Evolutionary conservation across 37 sponge, comb jelly and placozoan genomes (phyloP).

Genomic region (Oscarella lobularis): DNA sequence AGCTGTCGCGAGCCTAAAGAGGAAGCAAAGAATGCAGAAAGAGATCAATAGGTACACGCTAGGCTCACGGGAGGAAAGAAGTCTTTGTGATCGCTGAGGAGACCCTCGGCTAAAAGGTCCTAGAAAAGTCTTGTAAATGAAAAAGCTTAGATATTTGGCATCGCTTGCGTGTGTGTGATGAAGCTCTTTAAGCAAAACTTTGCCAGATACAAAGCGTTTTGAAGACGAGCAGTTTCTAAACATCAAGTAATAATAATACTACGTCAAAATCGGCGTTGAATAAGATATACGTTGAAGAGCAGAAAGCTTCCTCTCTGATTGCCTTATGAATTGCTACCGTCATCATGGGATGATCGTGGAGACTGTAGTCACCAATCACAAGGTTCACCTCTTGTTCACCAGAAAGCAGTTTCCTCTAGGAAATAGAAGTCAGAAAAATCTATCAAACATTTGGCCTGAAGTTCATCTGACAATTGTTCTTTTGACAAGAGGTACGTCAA

Average conservation of each 20-base stretch:
- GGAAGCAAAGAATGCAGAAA: no score
- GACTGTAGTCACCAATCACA: not conserved
- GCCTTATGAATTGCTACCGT: not conserved
- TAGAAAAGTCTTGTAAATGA: not conserved
- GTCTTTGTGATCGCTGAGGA: not conserved
- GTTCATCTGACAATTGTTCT: not conserved
- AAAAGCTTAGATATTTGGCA: not conserved
- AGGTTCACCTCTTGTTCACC: not conserved
- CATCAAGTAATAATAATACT: no score
- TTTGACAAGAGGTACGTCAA: not conserved
- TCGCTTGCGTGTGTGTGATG: not conserved
- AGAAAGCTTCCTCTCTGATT: no score
- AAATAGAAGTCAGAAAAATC: not conserved
- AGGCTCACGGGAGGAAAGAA: not conserved
- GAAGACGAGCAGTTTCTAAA: not conserved
- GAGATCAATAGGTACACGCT: no score
- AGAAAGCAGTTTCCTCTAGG: not conserved
- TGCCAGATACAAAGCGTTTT: not conserved
- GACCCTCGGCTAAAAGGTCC: not conserved
- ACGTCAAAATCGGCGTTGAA: no score
- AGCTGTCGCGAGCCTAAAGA: no score
- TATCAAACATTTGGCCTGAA: not conserved
- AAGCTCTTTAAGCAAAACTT: not conserved
- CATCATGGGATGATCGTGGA: not conserved
- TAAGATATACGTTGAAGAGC: no score